phyloP scores from a whole-genome alignment of 2,113 vertebrate species.

The Gymnarchus niloticus region DNA sequence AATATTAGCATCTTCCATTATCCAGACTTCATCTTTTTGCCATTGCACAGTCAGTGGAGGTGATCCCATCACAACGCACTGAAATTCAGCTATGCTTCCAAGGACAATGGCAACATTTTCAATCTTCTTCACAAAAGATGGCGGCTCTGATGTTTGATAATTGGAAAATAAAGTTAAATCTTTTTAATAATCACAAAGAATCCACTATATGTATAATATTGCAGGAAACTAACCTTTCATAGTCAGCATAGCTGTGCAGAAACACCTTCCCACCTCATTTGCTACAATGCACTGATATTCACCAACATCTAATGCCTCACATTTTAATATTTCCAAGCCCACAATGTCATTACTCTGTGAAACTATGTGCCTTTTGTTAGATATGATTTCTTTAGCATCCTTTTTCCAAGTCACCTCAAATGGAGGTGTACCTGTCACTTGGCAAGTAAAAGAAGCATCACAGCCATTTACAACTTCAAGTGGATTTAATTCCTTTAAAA shows the following conservation, averaged over 20 bases:
- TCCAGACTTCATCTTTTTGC: conserved; percentile 89
- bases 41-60: conserved; percentile 80
- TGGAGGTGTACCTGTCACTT: conserved; percentile 78
- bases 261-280: conserved; percentile 87
- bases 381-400: conserved; percentile 84
- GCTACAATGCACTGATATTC: conserved; percentile 86
- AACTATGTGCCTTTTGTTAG: conserved; percentile 79
- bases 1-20: conserved; percentile 78
- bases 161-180: conserved; percentile 34
- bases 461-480: conserved; percentile 76
- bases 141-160: conserved; percentile 72
- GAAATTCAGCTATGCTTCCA: conserved; percentile 76
- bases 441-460: conserved; percentile 72
- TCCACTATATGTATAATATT: background rate
- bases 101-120: conserved; percentile 76
- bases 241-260: conserved; percentile 71
- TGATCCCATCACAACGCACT: conserved; percentile 72
- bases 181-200: background rate
- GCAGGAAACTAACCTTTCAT: conserved; percentile 83
- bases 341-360: conserved; percentile 66
- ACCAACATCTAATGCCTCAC: conserved; percentile 79
- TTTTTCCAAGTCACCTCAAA: conserved; percentile 89
- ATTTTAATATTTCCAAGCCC: conserved; percentile 77
- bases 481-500: conserved; percentile 71
- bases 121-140: conserved; percentile 78